Evolutionary conservation across 2,888 invertebrate species (phyloP).

Genomic region (Lasiommata megera): DNA sequence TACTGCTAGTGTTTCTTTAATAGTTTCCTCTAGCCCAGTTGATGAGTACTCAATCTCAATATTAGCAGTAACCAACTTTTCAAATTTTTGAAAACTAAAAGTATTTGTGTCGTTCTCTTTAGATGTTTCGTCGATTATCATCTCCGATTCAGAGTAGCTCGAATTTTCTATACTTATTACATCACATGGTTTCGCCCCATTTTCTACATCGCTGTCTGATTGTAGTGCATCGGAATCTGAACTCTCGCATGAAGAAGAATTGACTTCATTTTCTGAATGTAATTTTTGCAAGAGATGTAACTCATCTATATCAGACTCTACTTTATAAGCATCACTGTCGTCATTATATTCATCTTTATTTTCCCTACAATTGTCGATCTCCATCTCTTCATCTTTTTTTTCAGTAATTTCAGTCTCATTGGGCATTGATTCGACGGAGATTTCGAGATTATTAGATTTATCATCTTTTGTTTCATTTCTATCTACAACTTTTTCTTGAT

Average conservation of each 20-base stretch:
- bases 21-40: constrained; percentile 1
- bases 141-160: constrained; percentile 65
- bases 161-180: constrained; percentile 74
- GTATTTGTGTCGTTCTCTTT: constrained; percentile 23
- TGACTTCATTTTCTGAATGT: constrained; percentile 53
- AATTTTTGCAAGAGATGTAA: constrained; percentile 63
- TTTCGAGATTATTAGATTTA: constrained; percentile 11
- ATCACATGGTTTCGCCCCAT: constrained; percentile 42
- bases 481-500: background rate
- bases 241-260: constrained; percentile 49
- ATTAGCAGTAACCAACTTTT: constrained; percentile 28
- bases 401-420: background rate
- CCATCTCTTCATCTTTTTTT: background rate
- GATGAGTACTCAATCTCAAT: constrained; percentile 38
- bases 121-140: constrained; percentile 31
- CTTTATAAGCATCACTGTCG: constrained; percentile 27
- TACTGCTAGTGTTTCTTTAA: constrained; percentile 13
- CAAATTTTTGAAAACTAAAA: constrained; percentile 17
- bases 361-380: constrained; percentile 5
- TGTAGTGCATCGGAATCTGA: constrained; percentile 57
- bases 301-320: constrained; percentile 65
- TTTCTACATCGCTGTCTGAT: constrained; percentile 45
- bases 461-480: constrained; percentile 5
- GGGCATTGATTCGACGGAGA: background rate
- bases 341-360: constrained; percentile 18